Conservation (phyloP, 2,888 invertebrate species). For the Plagodis dolabraria region DNA sequence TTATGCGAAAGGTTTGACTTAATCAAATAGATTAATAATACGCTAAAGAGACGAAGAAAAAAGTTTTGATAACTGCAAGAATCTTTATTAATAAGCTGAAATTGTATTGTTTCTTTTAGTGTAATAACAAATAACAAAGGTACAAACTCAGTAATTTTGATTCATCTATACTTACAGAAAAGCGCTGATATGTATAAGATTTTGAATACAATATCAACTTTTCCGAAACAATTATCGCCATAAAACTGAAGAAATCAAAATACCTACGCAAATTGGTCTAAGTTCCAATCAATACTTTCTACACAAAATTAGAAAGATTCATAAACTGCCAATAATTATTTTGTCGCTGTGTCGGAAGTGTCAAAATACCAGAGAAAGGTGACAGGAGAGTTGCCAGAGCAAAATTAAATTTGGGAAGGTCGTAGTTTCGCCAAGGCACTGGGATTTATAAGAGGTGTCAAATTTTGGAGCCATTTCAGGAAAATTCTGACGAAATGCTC, state of each 20-base stretch:
- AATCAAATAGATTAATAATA: background rate
- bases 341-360: slow-evolving; percentile 35
- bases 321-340: slow-evolving; percentile 41
- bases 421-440: slow-evolving; percentile 14
- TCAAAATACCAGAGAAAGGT: slow-evolving; percentile 27
- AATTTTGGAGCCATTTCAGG: background rate
- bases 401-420: slow-evolving; percentile 36
- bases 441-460: slow-evolving; percentile 12
- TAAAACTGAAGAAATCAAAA: slow-evolving; percentile 13
- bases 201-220: slow-evolving; percentile 25
- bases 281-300: slow-evolving; percentile 19
- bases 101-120: too few relatives aligned
- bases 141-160: slow-evolving; percentile 7
- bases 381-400: slow-evolving; percentile 10
- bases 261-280: slow-evolving; percentile 18
- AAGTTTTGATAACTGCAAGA: background rate
- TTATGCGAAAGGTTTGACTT: slow-evolving; percentile 13
- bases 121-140: too few relatives aligned
- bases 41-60: background rate
- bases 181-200: slow-evolving; percentile 5
- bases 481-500: slow-evolving; percentile 1
- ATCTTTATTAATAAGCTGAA: too few relatives aligned
- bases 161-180: slow-evolving; percentile 7
- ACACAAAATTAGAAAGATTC: slow-evolving; percentile 27
- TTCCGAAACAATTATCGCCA: slow-evolving; percentile 18